These are phyloP conservation scores for Coptodon rendalli DNA, from an alignment of 2,113 vertebrate species.

Conservation along the genomic window DNA sequence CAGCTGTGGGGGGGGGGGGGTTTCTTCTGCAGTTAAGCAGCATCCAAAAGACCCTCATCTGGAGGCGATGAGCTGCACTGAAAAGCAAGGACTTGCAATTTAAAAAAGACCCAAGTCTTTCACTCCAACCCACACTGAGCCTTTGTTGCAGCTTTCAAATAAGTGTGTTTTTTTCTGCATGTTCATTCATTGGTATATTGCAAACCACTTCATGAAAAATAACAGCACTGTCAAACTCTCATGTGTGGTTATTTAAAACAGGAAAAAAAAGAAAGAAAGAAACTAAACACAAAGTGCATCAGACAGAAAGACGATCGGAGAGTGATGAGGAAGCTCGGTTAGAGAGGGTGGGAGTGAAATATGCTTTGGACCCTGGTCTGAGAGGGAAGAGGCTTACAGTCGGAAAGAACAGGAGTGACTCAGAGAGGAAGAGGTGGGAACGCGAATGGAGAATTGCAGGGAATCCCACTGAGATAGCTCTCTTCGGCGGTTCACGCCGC, in stretches of 20 bases:
- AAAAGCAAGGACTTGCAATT: background rate
- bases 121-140: slow-evolving; percentile 6
- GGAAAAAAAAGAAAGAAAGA: background rate
- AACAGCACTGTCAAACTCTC: background rate
- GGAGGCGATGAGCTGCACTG: background rate
- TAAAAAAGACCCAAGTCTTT: slow-evolving; percentile 3
- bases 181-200: slow-evolving; percentile 16
- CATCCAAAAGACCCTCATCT: slow-evolving; percentile 34
- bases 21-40: slow-evolving; percentile 10
- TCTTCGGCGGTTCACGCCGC: background rate
- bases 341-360: slow-evolving; percentile 37
- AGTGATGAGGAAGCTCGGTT: background rate
- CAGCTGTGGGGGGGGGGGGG: background rate
- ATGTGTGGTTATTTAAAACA: background rate
- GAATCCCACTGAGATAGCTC: slow-evolving; percentile 63
- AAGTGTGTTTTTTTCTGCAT: slow-evolving; percentile 5
- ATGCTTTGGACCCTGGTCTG: slow-evolving; percentile 26
- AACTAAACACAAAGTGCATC: background rate
- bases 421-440: slow-evolving; percentile 61
- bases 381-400: slow-evolving; percentile 27
- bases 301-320: background rate
- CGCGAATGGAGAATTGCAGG: slow-evolving; percentile 50
- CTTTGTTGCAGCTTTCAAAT: slow-evolving; percentile 15
- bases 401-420: slow-evolving; percentile 66
- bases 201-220: background rate